phyloP scores from a whole-genome alignment of 2,113 vertebrate genomes.

The Pollimyrus isidori region DNA sequence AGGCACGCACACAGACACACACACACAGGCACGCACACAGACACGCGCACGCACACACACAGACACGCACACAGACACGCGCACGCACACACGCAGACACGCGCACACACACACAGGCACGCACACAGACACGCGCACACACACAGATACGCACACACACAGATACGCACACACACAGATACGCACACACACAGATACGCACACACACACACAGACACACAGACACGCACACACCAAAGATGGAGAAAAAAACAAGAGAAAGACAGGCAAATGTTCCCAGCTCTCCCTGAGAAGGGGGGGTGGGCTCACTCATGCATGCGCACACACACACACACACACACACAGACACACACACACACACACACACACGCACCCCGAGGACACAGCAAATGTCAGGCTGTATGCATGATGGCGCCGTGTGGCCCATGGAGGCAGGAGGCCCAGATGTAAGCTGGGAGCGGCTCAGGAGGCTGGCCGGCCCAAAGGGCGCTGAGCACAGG shows the following conservation, averaged over 20 bases:
- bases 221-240: neutral
- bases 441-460: constrained; percentile 41
- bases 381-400: constrained; percentile 15
- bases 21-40: neutral
- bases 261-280: neutral
- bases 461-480: constrained; percentile 14
- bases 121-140: neutral
- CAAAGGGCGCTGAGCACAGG: constrained; percentile 10
- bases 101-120: neutral
- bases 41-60: neutral
- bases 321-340: neutral
- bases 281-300: neutral
- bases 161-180: neutral
- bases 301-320: neutral
- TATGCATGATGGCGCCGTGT: constrained; percentile 21
- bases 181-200: too few relatives aligned
- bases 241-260: neutral
- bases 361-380: constrained; percentile 7
- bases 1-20: neutral
- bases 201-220: neutral
- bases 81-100: neutral
- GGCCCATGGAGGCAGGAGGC: constrained; percentile 17
- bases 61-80: neutral
- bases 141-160: too few relatives aligned
- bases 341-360: neutral